Base-by-base conservation (phyloP, 2,888 invertebrate species). In the Latrodectus elegans region DNA sequence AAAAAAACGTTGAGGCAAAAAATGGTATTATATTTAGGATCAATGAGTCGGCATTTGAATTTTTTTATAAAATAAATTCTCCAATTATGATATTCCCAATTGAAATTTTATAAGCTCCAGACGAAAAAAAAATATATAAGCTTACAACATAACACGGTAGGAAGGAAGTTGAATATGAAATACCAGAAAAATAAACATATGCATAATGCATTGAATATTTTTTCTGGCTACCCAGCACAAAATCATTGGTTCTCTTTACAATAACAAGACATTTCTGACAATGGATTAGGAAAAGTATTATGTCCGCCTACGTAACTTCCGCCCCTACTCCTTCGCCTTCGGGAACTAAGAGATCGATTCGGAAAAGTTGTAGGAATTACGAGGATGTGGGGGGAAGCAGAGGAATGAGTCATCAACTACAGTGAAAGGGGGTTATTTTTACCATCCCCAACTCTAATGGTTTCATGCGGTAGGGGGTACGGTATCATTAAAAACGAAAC, bases 401-500 rank as follows among this genome's bases (percentile, higher is more conserved):
- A 52, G 65, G 77, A 84, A 76, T 78, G 84, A 84, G 77, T 84
- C 77, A 77, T 78, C 84, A 78, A 77, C 64, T 77, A 38, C 26
- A 76, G 72, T 71, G 4, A 38, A 77, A 26, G 38, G 22, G 76
- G n/a, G 49, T 22, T 14, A 55, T 14, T 15, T 55, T 55, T 11
- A 67, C 38, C 51, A 71, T 53, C 53, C 15, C 64, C 49, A 60
- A 15, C 68, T 70, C 68, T 82, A 78, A 84, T 84, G 77, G 84
- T 77, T 84, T 84, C 84, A 70, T 84, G 72, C 38, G 64, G 75
- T 55, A 22, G 84, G 72, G 65, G 60, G 53, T 52, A 84, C 17
- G 72, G 84, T 78, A 78, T 78, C 84, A 84, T 84, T 84, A 84
- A 84, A 84, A 84, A 84, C 77, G 84, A 84, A 84, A 84, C 84